Evolutionary conservation across 2,888 invertebrate genomes (phyloP).

Genomic region (Polietes domitor): DNA sequence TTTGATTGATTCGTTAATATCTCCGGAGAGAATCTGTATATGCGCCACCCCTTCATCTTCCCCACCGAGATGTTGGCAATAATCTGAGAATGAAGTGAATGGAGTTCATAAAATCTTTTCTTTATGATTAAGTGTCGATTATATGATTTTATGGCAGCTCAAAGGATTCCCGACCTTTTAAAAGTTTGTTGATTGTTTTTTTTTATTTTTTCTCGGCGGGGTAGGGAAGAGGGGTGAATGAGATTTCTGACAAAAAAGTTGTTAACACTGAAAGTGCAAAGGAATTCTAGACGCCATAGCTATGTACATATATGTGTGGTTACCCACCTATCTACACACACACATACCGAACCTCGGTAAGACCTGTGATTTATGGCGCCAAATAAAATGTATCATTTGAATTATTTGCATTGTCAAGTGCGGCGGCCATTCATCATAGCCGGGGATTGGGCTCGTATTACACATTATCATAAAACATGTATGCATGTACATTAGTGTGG

Average conservation of each 20-base stretch:
- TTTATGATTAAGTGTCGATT: background rate
- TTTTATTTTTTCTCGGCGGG: too few relatives aligned
- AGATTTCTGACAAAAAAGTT: background rate
- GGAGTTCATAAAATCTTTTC: background rate
- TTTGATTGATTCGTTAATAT: conserved; percentile 27
- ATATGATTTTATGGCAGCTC: background rate
- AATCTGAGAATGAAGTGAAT: background rate
- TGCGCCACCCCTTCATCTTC: background rate
- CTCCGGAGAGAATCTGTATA: too few relatives aligned
- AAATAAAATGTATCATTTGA: conserved; percentile 12
- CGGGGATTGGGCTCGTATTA: conserved; percentile 9
- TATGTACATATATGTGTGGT: too few relatives aligned
- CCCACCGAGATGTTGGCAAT: background rate
- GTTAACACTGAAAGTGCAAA: too few relatives aligned
- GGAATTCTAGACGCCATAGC: too few relatives aligned
- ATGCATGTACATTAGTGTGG: background rate
- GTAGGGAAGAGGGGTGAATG: too few relatives aligned
- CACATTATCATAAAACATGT: conserved; percentile 2
- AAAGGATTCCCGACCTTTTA: background rate
- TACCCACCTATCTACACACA: background rate
- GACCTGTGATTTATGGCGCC: conserved; percentile 1
- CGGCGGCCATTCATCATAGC: background rate
- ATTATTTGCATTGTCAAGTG: background rate
- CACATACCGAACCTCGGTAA: background rate
- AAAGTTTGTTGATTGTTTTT: background rate